phyloP scores from a whole-genome alignment of 2,113 vertebrate species.

The Pseudopodoces humilis region DNA sequence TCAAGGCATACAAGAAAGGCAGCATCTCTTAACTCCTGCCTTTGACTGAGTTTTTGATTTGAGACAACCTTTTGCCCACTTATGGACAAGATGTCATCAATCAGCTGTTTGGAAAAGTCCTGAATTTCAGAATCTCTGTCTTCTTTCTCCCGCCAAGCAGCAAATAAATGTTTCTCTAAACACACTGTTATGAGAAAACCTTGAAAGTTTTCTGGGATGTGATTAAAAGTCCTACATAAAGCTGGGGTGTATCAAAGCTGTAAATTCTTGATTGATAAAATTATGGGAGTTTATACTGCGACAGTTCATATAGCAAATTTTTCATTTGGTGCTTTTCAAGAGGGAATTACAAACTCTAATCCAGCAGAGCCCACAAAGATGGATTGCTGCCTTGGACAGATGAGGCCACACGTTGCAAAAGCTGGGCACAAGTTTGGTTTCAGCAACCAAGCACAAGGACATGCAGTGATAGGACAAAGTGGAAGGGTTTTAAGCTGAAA shows the following conservation, averaged over 20 bases:
- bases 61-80: neutral
- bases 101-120: neutral
- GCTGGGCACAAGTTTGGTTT: neutral
- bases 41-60: neutral
- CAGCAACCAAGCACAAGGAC: neutral
- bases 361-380: neutral
- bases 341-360: neutral
- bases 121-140: neutral
- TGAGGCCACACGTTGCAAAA: rapidly evolving
- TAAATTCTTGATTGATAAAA: neutral
- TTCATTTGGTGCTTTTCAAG: neutral
- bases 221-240: neutral
- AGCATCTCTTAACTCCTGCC: neutral
- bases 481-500: neutral
- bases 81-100: neutral
- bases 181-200: neutral
- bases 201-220: neutral
- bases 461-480: neutral
- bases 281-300: neutral
- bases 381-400: neutral
- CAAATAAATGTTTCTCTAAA: neutral
- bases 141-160: neutral
- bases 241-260: neutral
- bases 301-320: neutral
- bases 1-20: neutral